These are phyloP conservation scores for Bovichtus variegatus DNA, from an alignment of 2,797 vertebrate genomes.

Conservation along the genomic window DNA sequence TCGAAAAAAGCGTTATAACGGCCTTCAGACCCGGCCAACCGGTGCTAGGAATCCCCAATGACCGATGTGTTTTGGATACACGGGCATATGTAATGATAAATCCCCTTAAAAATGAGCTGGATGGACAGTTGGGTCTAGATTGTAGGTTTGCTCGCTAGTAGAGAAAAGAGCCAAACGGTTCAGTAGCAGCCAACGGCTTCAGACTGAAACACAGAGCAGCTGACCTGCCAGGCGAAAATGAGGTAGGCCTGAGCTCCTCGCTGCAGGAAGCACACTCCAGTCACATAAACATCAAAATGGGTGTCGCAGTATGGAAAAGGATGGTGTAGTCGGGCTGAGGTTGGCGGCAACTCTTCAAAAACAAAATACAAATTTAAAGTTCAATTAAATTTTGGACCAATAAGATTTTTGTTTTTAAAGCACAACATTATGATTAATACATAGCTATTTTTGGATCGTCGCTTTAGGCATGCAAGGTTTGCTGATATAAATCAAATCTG, in stretches of 20 bases:
- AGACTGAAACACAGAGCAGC: constrained; percentile 80
- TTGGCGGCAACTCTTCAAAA: constrained; percentile 25
- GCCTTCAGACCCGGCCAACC: constrained; percentile 67
- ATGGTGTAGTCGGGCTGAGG: constrained; percentile 37
- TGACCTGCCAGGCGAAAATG: constrained; percentile 86
- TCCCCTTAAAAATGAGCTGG: constrained; percentile 78
- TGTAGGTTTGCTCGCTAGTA: constrained; percentile 90
- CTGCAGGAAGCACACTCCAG: constrained; percentile 79
- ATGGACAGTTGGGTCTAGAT: constrained; percentile 88
- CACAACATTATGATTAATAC: no score
- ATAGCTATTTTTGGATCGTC: constrained; percentile 1
- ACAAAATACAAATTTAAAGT: not conserved
- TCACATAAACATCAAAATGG: constrained; percentile 77
- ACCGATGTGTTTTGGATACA: constrained; percentile 74
- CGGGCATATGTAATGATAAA: constrained; percentile 70
- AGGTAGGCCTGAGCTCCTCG: constrained; percentile 77
- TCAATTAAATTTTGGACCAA: not conserved
- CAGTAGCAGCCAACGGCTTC: constrained; percentile 94
- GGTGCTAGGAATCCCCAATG: constrained; percentile 79
- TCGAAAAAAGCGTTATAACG: constrained; percentile 82
- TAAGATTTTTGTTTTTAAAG: not conserved
- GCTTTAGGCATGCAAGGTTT: not conserved
- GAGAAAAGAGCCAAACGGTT: constrained; percentile 95
- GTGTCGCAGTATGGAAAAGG: constrained; percentile 76
- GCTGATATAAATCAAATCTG: not conserved